Evolutionary conservation across 2,888 invertebrate genomes (phyloP).

Genomic region (Schrankia costaestrigalis): DNA sequence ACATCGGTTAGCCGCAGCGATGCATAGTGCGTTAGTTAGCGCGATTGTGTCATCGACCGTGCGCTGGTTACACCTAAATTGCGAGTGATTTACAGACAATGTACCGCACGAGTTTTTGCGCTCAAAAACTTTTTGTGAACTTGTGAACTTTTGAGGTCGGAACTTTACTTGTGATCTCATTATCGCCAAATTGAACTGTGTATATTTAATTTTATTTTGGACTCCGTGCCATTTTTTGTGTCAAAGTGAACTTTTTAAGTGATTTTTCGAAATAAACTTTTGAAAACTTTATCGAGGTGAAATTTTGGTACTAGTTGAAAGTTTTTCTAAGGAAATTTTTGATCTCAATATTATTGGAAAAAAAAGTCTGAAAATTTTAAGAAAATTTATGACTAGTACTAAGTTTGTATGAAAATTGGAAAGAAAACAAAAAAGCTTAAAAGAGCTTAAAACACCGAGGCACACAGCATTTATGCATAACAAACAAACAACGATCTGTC

Average conservation of each 20-base stretch:
- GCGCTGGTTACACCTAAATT: slow-evolving; percentile 63
- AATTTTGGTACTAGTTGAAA: slow-evolving; percentile 21
- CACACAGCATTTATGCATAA: slow-evolving; percentile 71
- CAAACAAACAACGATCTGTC: slow-evolving; percentile 67
- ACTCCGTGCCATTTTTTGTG: slow-evolving; percentile 48
- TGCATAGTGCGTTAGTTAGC: slow-evolving; percentile 72
- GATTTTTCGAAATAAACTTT: slow-evolving; percentile 34
- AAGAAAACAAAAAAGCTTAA: slow-evolving; percentile 32
- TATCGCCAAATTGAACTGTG: slow-evolving; percentile 57
- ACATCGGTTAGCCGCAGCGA: slow-evolving; percentile 62
- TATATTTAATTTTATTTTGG: slow-evolving; percentile 31
- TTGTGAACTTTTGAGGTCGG: slow-evolving; percentile 59
- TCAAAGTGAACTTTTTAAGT: slow-evolving; percentile 56
- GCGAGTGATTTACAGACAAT: slow-evolving; percentile 70
- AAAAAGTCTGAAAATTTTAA: slow-evolving; percentile 11
- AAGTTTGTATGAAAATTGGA: slow-evolving; percentile 15
- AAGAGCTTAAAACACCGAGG: slow-evolving; percentile 42
- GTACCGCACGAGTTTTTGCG: slow-evolving; percentile 53
- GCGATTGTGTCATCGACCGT: slow-evolving; percentile 75
- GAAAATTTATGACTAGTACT: slow-evolving; percentile 9
- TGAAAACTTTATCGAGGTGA: slow-evolving; percentile 13
- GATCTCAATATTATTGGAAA: slow-evolving; percentile 8
- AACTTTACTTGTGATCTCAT: slow-evolving; percentile 47
- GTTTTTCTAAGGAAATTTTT: slow-evolving; percentile 7
- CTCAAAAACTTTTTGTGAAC: slow-evolving; percentile 66